Percentiles rank a stretch among this genome's conserved stretches.
Conservation (phyloP, 1,140 invertebrate species). For the Anastatus disparis region DNA sequence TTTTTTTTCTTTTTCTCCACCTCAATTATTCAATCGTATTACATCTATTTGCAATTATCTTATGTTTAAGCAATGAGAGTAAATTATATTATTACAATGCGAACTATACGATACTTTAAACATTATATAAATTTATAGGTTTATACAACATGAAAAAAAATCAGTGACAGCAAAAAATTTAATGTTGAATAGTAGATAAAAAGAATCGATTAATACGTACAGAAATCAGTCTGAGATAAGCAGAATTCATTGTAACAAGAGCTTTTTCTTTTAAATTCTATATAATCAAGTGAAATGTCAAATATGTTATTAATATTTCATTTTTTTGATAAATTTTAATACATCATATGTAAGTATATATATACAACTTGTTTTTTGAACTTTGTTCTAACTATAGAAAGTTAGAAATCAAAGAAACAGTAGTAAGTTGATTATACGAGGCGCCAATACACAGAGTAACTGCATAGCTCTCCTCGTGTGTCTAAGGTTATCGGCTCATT, state of each 20-base stretch:
- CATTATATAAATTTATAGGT: too few relatives aligned
- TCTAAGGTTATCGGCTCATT: constrained; percentile 31
- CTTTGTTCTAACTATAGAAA: background rate
- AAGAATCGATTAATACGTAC: too few relatives aligned
- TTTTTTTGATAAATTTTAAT: background rate
- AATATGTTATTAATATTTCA: background rate
- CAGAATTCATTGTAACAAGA: too few relatives aligned
- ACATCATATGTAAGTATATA: background rate
- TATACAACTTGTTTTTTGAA: background rate
- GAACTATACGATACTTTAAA: background rate
- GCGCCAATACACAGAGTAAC: too few relatives aligned
- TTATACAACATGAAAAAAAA: too few relatives aligned
- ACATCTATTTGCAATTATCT: background rate
- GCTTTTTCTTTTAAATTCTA: too few relatives aligned
- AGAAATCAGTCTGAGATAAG: too few relatives aligned
- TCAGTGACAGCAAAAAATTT: too few relatives aligned
- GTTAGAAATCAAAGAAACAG: background rate
- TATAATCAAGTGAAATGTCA: background rate
- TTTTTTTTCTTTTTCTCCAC: background rate
- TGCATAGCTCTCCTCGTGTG: background rate
- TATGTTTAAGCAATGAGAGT: background rate
- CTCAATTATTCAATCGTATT: too few relatives aligned
- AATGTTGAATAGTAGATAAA: too few relatives aligned
- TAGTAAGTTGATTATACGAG: too few relatives aligned
- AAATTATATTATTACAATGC: background rate